These are phyloP conservation scores for Sebastes vulpes DNA, from an alignment of 2,797 vertebrate species.

Conservation along the genomic window DNA sequence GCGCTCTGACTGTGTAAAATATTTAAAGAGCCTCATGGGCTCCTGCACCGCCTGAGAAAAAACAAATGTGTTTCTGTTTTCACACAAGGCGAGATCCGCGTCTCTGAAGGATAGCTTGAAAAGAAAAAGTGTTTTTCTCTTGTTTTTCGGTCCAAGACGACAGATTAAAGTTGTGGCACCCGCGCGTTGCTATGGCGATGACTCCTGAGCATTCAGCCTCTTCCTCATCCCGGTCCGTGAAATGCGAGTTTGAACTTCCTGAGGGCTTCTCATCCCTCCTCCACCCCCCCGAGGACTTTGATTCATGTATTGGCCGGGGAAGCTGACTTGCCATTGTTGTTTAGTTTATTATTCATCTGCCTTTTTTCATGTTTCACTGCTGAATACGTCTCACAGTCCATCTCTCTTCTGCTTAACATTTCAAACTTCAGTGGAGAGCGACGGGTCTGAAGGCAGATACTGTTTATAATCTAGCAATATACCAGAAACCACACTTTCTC, in stretches of 20 bases:
- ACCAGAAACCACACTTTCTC: background rate
- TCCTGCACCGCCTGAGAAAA: constrained; percentile 2
- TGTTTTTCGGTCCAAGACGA: constrained; percentile 21
- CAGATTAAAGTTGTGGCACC: constrained; percentile 32
- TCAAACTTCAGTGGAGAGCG: background rate
- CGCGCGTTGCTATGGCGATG: constrained; percentile 48
- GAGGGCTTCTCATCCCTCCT: constrained; percentile 16
- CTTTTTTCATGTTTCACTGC: background rate
- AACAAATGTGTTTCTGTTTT: constrained; percentile 35
- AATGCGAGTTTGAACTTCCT: constrained; percentile 48
- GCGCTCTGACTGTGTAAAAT: constrained; percentile 30
- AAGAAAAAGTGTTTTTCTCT: background rate
- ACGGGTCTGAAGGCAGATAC: background rate
- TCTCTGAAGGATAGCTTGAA: constrained; percentile 28
- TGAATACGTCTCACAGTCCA: background rate
- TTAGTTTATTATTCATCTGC: constrained; percentile 34
- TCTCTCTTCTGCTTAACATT: background rate
- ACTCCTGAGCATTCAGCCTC: constrained; percentile 33
- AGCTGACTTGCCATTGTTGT: constrained; percentile 14
- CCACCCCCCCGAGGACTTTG: background rate
- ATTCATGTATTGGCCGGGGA: constrained; percentile 30
- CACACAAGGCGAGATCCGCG: constrained; percentile 1
- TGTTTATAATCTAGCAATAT: background rate
- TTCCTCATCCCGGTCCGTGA: constrained; percentile 23
- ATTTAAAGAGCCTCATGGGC: constrained; percentile 39